phyloP scores from a whole-genome alignment of 2,888 invertebrate species.

The Pachydiplax longipennis region DNA sequence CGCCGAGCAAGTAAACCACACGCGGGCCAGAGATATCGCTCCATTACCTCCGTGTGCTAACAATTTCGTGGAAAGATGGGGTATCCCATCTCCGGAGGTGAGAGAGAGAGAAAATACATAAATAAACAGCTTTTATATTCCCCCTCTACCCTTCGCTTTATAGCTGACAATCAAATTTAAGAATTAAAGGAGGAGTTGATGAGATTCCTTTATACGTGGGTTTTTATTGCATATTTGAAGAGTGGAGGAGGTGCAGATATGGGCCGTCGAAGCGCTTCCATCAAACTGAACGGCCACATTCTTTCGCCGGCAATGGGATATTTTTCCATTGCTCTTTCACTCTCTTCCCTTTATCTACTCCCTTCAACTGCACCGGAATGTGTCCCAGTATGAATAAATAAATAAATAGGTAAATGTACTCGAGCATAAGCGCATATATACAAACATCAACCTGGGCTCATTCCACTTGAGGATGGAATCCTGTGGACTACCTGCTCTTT shows the following conservation, averaged over 20 bases:
- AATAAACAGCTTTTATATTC: background rate
- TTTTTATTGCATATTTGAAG: slow-evolving; percentile 24
- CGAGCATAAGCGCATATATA: too few relatives aligned
- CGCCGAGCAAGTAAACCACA: background rate
- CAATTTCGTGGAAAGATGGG: background rate
- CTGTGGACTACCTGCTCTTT: too few relatives aligned
- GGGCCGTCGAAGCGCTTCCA: background rate
- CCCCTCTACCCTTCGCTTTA: background rate
- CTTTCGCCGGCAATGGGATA: background rate
- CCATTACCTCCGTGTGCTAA: background rate
- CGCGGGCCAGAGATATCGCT: background rate
- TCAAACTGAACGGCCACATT: background rate
- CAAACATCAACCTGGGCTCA: too few relatives aligned
- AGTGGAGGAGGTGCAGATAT: background rate
- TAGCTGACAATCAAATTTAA: slow-evolving; percentile 16
- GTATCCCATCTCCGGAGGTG: background rate
- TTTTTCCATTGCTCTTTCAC: background rate
- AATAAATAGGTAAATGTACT: background rate
- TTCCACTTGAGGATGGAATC: too few relatives aligned
- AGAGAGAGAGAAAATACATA: background rate
- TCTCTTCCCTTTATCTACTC: background rate
- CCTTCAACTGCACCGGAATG: background rate
- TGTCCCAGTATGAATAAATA: background rate
- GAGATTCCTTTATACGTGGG: slow-evolving; percentile 3
- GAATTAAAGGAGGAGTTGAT: slow-evolving; percentile 18